Evolutionary conservation across 2,113 vertebrate species (phyloP).

Genomic region (Apteryx mantelli): DNA sequence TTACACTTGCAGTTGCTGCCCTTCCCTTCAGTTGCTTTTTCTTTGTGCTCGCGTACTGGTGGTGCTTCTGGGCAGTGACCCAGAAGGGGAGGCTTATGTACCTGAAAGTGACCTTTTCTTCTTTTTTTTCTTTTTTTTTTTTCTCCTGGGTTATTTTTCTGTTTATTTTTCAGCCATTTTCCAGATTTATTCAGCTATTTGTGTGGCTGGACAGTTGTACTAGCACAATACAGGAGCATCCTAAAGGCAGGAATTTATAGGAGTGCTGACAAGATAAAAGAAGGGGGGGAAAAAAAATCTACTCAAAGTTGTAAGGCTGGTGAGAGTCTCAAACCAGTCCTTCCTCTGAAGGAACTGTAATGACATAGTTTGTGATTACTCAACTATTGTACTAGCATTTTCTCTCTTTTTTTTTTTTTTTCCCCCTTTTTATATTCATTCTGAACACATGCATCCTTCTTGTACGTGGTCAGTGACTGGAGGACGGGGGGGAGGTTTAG

Average conservation of each 20-base stretch:
- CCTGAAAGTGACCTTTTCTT: background rate
- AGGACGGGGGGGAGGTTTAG: background rate
- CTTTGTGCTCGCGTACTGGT: background rate
- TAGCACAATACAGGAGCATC: background rate
- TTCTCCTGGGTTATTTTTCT: background rate
- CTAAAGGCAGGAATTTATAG: background rate
- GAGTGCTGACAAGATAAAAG: background rate
- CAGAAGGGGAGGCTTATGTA: background rate
- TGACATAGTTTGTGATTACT: background rate
- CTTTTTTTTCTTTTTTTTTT: background rate
- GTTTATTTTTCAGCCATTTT: background rate
- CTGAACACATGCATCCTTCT: background rate
- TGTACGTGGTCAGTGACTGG: background rate
- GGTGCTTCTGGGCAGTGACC: background rate
- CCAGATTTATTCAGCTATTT: background rate
- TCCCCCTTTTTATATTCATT: background rate
- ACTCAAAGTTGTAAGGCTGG: rapidly evolving
- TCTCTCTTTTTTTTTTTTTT: background rate
- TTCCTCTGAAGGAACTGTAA: background rate
- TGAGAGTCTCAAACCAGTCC: background rate
- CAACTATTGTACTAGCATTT: background rate
- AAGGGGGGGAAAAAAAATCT: background rate
- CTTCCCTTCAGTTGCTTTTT: background rate
- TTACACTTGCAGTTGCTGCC: background rate
- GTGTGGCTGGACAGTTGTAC: background rate